phyloP scores from a whole-genome alignment of 1,140 invertebrate genomes.

The Euschistus heros region DNA sequence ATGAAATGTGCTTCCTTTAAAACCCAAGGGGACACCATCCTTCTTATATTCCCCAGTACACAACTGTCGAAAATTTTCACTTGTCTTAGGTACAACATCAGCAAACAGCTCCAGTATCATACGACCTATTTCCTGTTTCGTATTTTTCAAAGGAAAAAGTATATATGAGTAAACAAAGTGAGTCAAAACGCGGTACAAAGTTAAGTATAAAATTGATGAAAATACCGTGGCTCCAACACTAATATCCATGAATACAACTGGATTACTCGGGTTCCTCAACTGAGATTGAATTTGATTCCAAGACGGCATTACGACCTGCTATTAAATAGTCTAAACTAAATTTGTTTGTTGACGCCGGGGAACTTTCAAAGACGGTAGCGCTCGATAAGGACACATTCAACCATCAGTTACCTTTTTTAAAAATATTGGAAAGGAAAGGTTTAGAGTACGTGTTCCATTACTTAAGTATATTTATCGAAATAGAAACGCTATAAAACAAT shows the following conservation, averaged over 20 bases:
- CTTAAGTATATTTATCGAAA: no score
- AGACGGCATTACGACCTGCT: slow-evolving; percentile 53
- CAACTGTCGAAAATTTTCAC: slow-evolving; percentile 97
- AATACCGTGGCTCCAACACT: slow-evolving; percentile 51
- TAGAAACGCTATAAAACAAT: no score
- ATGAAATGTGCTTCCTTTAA: slow-evolving; percentile 93
- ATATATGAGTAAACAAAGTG: background rate
- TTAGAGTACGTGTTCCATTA: no score
- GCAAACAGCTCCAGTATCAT: slow-evolving; percentile 95
- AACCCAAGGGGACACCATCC: slow-evolving; percentile 93
- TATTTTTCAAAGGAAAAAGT: background rate
- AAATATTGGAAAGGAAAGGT: no score
- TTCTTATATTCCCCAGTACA: slow-evolving; percentile 89
- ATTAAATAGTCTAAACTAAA: background rate
- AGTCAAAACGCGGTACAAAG: background rate
- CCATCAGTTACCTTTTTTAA: no score
- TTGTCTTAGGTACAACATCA: slow-evolving; percentile 92
- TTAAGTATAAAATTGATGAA: background rate
- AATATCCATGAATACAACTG: slow-evolving; percentile 79
- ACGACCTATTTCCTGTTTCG: slow-evolving; percentile 65
- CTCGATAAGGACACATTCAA: no score
- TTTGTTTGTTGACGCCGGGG: background rate
- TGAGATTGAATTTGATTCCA: slow-evolving; percentile 91
- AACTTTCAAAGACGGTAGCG: no score
- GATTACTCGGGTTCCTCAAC: slow-evolving; percentile 82